Conservation (phyloP, 2,113 vertebrate genomes). For the Taurulus bubalis region DNA sequence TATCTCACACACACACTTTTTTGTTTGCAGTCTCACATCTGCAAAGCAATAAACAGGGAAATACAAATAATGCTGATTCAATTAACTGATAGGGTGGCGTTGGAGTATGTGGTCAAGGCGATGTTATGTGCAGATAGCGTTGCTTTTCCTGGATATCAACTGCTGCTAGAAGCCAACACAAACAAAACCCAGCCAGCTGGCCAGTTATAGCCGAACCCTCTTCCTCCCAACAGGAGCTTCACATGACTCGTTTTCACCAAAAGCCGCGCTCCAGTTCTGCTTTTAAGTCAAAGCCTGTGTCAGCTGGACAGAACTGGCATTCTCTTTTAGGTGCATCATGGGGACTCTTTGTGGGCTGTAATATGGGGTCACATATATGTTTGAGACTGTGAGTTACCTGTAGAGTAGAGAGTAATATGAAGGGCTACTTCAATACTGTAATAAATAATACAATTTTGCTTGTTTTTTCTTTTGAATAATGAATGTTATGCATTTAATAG, state of each 20-base stretch:
- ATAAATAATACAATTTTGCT: neutral
- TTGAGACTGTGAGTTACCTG: neutral
- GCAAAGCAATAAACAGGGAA: neutral
- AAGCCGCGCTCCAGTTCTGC: neutral
- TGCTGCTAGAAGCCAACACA: constrained; percentile 30
- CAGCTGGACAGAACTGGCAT: neutral
- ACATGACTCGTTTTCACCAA: neutral
- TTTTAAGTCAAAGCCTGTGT: neutral
- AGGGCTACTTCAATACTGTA: neutral
- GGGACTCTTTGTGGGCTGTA: neutral
- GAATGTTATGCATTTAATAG: neutral
- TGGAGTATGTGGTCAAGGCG: neutral
- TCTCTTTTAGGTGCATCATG: constrained; percentile 6
- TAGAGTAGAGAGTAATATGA: neutral
- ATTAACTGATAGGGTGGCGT: constrained; percentile 37
- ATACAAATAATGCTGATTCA: constrained; percentile 34
- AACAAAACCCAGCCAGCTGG: constrained; percentile 36
- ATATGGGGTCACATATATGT: neutral
- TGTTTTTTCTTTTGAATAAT: neutral
- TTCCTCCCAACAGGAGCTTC: constrained; percentile 8
- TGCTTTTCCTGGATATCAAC: constrained; percentile 35
- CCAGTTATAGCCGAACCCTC: constrained; percentile 18
- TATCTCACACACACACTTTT: neutral
- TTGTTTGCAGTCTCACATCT: neutral
- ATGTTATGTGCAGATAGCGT: constrained; percentile 11